Base-by-base conservation (phyloP, 2,113 vertebrate genomes). In the Antennarius striatus region DNA sequence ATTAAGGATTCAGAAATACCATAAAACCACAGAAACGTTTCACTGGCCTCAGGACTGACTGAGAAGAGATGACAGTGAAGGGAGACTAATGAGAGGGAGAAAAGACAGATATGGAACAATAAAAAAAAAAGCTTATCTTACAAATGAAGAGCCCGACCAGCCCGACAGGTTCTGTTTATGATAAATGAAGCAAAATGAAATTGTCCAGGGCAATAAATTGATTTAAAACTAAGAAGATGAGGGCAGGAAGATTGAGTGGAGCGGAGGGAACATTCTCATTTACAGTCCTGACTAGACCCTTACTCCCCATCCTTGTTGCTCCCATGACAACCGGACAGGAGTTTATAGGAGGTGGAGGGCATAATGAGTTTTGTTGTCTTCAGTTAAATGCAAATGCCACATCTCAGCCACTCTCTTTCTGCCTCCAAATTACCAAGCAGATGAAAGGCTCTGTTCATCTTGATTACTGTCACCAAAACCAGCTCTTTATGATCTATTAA, bases 321-420 rank as follows among this genome's bases (percentile, higher is more conserved):
- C 78, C 84, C 82, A 89, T 88, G 84, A 85, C 86, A 87, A 90
- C 88, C 86, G 86, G 82, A 83, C 77, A 63, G 68, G 54, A 77
- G 75, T 78, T 77, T 79, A 3, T 36, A 80, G n/a, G 63, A 79
- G 85, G 71, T 78, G 75, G 64, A 84, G 75, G 80, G 71, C 30
- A 43, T 82, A 75, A 84, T 86, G 70, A 86, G 70, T 67, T 84
- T 47, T 84, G 32, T 74, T 62, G 69, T 84, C 70, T 79, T 85
- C 47, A 63, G 70, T 77, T 54, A 56, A 60, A 73, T 49, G 63
- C 76, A 75, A 49, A 72, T 4, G 7, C 53, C 11, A 54, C 56
- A 51, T 68, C 58, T 71, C 63, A 65, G 63, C 22, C 43, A 1
- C 47, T 63, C 59, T 61, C 51, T 54, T 53, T 51, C 36, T 11